Base-by-base conservation (phyloP, 2,113 vertebrate species). In the Solea senegalensis region DNA sequence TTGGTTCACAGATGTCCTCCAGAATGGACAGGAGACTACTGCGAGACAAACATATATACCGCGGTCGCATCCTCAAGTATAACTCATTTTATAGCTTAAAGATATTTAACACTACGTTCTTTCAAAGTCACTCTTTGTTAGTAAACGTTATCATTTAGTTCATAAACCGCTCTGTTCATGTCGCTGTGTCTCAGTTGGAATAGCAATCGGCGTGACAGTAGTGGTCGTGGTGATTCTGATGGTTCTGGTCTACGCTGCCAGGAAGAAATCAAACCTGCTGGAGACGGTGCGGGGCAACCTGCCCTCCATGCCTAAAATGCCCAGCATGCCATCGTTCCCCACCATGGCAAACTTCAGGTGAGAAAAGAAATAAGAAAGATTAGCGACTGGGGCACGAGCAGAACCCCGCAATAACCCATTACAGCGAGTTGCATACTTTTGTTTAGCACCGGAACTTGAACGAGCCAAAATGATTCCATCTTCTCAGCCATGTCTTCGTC, bases 181-280 rank as follows among this genome's bases (percentile, higher is more conserved):
- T 76, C 11, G 14, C 41, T 62, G 27, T 7, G 3, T 68, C 60
- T 28, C 78, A 93, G 93, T 88, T 43, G 91, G 85, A 40, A 89
- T 94, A 41, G 91, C 90, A 43, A 71, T 94, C 8, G 92, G 90
- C 2, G 92, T 94, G 59, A 91, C 91, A 0, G 3, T 87, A 1
- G 1, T 76, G 43, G 59, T 92, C 9, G 71, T 89, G 65, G 40
- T 52, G 16, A 61, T 93, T 48, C 73, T 93, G 39, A 64, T n/a
- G 3, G 79, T 60, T 55, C 67, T 93, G 65, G 83, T 94, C 57
- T 92, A 26, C 26, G 72, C n/a, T 52, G 76, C 70, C 41, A 87
- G 63, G 54, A 90, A 54, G 74, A 94, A 91, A 63, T 14, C 89
- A 7, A 83, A 79, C 46, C 12, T 92, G 34, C 15, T 88, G 48